phyloP scores from a whole-genome alignment of 2,888 invertebrate genomes.

The Amiota communis region DNA sequence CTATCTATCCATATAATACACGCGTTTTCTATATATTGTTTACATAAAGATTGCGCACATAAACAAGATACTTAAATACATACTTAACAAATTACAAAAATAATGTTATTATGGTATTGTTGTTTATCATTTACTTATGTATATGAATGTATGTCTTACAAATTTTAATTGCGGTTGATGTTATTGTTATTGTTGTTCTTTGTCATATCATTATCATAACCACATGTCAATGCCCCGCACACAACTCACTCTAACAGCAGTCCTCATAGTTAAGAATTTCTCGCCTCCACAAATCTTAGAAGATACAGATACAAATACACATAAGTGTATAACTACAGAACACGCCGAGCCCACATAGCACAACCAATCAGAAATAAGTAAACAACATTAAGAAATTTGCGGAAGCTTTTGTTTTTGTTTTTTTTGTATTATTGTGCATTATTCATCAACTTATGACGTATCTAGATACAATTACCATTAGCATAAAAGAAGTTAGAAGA shows the following conservation, averaged over 20 bases:
- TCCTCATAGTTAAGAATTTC: background rate
- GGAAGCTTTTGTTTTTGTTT: slow-evolving; percentile 40
- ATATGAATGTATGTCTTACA: no score
- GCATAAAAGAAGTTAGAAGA: no score
- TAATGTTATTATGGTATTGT: background rate
- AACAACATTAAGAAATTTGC: slow-evolving; percentile 38
- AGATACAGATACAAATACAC: background rate
- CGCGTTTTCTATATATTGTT: no score
- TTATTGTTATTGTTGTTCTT: no score
- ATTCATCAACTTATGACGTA: no score
- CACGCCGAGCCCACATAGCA: slow-evolving; percentile 61
- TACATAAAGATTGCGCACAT: no score
- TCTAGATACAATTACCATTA: no score
- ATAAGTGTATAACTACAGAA: background rate
- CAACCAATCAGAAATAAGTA: slow-evolving; percentile 58
- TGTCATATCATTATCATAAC: no score
- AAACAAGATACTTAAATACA: background rate
- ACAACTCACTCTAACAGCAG: background rate
- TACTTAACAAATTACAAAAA: background rate
- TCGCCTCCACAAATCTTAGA: background rate
- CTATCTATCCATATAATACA: no score
- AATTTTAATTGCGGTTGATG: background rate
- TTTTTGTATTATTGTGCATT: background rate
- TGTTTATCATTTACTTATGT: background rate
- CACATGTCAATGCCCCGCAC: background rate